phyloP scores from a whole-genome alignment of 2,888 invertebrate genomes.

The Leucoma salicis region DNA sequence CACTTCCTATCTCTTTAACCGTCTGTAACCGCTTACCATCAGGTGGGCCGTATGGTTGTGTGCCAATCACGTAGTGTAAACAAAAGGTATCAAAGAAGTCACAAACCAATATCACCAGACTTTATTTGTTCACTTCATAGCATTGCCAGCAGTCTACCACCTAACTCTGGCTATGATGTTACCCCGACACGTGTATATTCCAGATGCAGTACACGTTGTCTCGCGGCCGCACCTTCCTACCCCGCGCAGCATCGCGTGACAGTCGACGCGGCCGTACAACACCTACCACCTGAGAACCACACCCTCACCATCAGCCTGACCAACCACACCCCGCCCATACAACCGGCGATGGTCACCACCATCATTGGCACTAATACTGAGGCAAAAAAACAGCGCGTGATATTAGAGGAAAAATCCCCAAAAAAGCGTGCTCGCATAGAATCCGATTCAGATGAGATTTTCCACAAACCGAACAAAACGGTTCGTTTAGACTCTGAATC shows the following conservation, averaged over 20 bases:
- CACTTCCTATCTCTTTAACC: too few species aligned
- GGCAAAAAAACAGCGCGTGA: background rate
- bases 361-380: too few species aligned
- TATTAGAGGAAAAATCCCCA: too few species aligned
- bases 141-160: too few species aligned
- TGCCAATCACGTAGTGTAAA: too few species aligned
- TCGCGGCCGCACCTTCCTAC: background rate
- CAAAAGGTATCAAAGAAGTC: too few species aligned
- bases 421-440: background rate
- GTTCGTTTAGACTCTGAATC: background rate
- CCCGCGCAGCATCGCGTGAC: background rate
- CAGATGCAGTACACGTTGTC: background rate
- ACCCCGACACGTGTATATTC: background rate
- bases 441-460: background rate
- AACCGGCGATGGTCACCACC: background rate
- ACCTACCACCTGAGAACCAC: background rate
- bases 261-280: constrained; percentile 2
- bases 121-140: too few species aligned
- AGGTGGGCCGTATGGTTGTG: too few species aligned
- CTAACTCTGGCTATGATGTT: too few species aligned
- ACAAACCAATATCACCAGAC: too few species aligned
- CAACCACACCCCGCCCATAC: background rate
- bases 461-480: background rate
- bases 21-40: too few species aligned
- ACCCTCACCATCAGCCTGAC: background rate